Evolutionary conservation across 2,113 vertebrate genomes (phyloP), one percentile per base, ranked within the genome.

Genomic region (Lycocorax pyrrhopterus): DNA sequence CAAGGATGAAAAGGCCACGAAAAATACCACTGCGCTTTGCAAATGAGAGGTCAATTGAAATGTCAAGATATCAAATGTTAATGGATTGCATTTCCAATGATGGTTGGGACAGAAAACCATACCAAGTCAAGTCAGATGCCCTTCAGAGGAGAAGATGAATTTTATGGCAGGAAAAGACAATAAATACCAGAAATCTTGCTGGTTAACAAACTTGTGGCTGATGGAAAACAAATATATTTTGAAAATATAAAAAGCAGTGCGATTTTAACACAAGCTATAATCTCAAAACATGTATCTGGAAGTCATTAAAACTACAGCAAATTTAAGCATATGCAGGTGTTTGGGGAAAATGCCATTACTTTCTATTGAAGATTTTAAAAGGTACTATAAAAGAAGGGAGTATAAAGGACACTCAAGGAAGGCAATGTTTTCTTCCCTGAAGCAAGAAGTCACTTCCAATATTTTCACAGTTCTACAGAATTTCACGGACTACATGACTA

Each of bases 41-140:
- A 97, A 96, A 97, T 95, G 85, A 97, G 95, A 96, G 96, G 95
- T 96, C 96, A 96, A 95, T 96, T 94, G 94, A 97, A 96, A 97
- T 95, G 95, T 91, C 94, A 94, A 95, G 88, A 94, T 86, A 96
- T 92, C 94, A 96, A 88, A 96, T 88, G 92, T 94, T 96, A 97
- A 95, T 95, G 90, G 90, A 86, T 96, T 95, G 94, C 76, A 95
- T 93, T 96, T 94, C 88, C 92, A 90, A 10, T 59, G 82, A 96
- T 44, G 68, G 90, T 49, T 90, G 82, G 87, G 93, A 90, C 76
- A 92, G 85, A 95, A 91, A 94, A 90, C 90, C 53, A 46, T 63
- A 95, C 75, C 78, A 95, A 94, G 92, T 73, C 91, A 87, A 89
- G 84, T 80, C 73, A 71, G 90, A 95, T 92, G 83, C 88, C 79